Evolutionary conservation across 2,888 invertebrate genomes (phyloP), one percentile per base, ranked within the genome.

Genomic region (Sinotaia quadrata): DNA sequence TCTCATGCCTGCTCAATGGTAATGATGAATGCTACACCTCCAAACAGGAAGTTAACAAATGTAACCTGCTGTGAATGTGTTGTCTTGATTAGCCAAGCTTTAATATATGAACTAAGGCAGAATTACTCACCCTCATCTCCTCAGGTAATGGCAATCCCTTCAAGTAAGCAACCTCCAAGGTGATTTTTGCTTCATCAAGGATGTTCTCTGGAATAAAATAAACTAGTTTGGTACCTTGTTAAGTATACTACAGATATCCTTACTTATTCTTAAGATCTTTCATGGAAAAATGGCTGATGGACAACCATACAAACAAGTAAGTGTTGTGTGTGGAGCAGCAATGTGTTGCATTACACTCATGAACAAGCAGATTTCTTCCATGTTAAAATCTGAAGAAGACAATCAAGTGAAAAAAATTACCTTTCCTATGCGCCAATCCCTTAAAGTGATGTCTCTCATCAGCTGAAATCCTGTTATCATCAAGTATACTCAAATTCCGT

Each of bases 401-500:
- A 51, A 67, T 56, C 21, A 27, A 37, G 44, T 37, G 44, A 15
- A n/a, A 24, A 31, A 56, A 60, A 27, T 68, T 70, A 86, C 87
- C 87, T 83, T 80, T 82, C 59, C 82, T 74, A 44, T 80, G 78
- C 7, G 85, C 83, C 44, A 87, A 72, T 3, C 85, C 86, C 72
- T 83, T 86, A 72, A 80, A 87, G 65, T 84, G 81, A 69, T 86
- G 85, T 56, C 80, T 79, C 68, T 88, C 88, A 74, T 88, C 87
- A 15, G 86, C 87, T 21, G 85, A 84, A 63, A 87, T 85, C 71
- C 81, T 79, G 49, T 85, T 79, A 67, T 88, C 87, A 80, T 88
- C 88, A 49, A 88, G 67, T 54, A 84, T 75, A 52, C 71, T 79
- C 44, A 88, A 77, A 49, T 82, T 80, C 34, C 79, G 73, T 59